Evolutionary conservation across 2,113 vertebrate genomes (phyloP).

Genomic region (Eonycteris spelaea): DNA sequence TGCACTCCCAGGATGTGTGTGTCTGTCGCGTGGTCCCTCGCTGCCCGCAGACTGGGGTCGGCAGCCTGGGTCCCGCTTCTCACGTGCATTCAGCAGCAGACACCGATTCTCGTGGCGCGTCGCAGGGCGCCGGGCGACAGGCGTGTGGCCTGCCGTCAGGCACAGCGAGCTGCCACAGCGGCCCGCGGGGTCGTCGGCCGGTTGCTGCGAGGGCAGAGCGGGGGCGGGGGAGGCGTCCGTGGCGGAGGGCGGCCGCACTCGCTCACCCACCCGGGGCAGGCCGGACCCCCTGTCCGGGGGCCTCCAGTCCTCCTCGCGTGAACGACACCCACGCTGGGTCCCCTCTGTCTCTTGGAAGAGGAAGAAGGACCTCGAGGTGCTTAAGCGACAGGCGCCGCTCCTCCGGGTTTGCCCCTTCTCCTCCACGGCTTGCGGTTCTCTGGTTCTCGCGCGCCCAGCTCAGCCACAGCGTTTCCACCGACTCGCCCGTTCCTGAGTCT

Average conservation of each 20-base stretch:
- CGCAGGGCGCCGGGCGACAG: rapidly evolving
- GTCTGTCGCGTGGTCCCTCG: rapidly evolving
- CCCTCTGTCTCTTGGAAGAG: background rate
- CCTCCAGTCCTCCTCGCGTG: rapidly evolving
- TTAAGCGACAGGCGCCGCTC: background rate
- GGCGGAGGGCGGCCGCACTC: too few species aligned
- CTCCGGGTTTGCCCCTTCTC: background rate
- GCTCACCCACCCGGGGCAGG: rapidly evolving
- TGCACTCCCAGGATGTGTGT: rapidly evolving
- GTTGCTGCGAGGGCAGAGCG: too few species aligned
- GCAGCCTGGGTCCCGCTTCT: background rate
- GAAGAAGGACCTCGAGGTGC: background rate
- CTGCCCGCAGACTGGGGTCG: background rate
- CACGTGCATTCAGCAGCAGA: rapidly evolving
- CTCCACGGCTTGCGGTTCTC: background rate
- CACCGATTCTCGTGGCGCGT: background rate
- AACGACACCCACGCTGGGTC: rapidly evolving
- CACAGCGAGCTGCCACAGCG: rapidly evolving
- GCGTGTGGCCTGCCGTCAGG: rapidly evolving
- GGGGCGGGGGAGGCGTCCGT: too few species aligned
- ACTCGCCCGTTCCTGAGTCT: background rate
- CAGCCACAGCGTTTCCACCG: too few species aligned
- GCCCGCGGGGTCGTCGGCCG: too few species aligned
- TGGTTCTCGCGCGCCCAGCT: background rate
- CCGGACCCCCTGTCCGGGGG: background rate